A percentile compares a stretch with the other conserved stretches of the same genome.
phyloP scores from a whole-genome alignment of 2,888 invertebrate genomes.

The Macrophya alboannulata region DNA sequence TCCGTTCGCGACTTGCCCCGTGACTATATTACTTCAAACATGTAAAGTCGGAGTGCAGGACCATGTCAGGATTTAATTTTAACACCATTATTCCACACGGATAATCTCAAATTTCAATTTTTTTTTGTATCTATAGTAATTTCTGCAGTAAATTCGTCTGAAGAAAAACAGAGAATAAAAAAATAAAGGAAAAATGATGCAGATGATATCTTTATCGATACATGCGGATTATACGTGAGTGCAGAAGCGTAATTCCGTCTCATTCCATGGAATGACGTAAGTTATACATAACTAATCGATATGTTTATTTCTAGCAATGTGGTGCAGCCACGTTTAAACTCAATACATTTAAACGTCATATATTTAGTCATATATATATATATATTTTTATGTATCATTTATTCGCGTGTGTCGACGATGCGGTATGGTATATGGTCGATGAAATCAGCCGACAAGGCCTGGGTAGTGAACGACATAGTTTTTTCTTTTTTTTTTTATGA shows the following conservation, averaged over 20 bases:
- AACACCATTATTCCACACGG: neutral
- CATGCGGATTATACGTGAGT: neutral
- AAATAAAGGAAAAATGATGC: neutral
- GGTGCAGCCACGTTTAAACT: constrained; percentile 29
- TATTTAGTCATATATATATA: too few species aligned
- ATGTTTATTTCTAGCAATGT: constrained; percentile 45
- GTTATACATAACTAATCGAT: constrained; percentile 33
- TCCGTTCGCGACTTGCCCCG: neutral
- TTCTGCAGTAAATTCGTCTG: neutral
- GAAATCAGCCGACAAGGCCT: constrained; percentile 41
- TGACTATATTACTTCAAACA: neutral
- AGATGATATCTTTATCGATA: neutral
- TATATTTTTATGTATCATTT: too few species aligned
- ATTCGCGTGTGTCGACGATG: constrained; percentile 42
- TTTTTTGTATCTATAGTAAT: neutral
- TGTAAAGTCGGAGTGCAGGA: neutral
- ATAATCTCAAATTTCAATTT: neutral
- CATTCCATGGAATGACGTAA: constrained; percentile 7
- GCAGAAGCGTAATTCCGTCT: neutral
- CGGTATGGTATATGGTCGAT: constrained; percentile 5
- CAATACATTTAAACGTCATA: neutral
- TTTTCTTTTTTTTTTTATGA: constrained; percentile 14
- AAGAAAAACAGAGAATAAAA: neutral
- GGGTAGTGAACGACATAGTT: constrained; percentile 38
- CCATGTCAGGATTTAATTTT: neutral